phyloP scores from a whole-genome alignment of 2,888 invertebrate genomes.

The Tupiocoris notatus region DNA sequence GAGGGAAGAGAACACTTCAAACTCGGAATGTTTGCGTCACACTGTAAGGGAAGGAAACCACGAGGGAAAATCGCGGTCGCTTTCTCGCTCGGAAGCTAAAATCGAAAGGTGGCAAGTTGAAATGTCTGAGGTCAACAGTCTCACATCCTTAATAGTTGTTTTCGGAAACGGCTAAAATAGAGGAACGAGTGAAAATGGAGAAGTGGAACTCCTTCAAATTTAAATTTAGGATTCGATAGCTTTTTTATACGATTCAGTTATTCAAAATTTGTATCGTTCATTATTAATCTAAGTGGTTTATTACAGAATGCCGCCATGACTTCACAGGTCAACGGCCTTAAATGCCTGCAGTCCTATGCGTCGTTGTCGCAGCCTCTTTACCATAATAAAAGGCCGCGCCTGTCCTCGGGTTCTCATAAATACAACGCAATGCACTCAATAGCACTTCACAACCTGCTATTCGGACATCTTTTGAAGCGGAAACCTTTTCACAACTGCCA shows the following conservation, averaged over 20 bases:
- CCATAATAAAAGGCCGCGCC: conserved; percentile 13
- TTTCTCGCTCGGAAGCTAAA: not conserved
- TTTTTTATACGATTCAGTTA: too few species aligned
- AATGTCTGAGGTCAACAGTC: too few species aligned
- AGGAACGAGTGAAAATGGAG: too few species aligned
- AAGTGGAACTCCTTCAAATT: too few species aligned
- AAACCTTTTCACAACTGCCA: conserved; percentile 10
- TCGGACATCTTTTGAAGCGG: conserved; percentile 2
- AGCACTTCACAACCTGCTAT: conserved; percentile 11
- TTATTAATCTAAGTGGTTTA: too few species aligned
- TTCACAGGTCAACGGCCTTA: not conserved
- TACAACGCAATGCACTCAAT: too few species aligned
- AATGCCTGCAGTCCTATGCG: not conserved
- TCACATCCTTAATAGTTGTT: too few species aligned
- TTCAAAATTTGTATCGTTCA: too few species aligned
- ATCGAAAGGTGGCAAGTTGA: not conserved
- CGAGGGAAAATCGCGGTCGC: not conserved
- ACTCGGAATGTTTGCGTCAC: not conserved
- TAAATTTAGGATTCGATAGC: too few species aligned
- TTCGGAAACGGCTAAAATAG: too few species aligned
- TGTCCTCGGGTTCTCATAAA: not conserved
- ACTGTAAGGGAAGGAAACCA: not conserved
- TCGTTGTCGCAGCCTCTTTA: conserved; percentile 1
- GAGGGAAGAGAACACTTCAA: too few species aligned
- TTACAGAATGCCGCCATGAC: too few species aligned